Evolutionary conservation across 2,888 invertebrate species (phyloP).

Genomic region (Julus scanicus): DNA sequence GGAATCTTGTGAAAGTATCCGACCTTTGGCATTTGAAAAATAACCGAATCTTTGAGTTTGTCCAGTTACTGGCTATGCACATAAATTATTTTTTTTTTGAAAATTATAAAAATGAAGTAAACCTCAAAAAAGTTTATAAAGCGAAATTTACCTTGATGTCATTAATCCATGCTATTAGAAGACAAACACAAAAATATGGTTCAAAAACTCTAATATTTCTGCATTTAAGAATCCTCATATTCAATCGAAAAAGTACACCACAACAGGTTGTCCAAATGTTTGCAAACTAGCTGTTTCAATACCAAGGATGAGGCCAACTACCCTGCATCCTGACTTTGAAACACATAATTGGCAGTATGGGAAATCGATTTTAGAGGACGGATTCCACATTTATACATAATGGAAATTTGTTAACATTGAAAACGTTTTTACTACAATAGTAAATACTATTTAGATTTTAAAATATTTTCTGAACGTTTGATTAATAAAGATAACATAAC

Average conservation of each 20-base stretch:
- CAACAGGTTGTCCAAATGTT: background rate
- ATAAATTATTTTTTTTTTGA: no score
- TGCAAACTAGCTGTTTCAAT: background rate
- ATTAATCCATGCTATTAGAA: background rate
- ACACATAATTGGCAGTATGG: background rate
- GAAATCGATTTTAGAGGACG: background rate
- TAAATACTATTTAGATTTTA: no score
- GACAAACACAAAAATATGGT: background rate
- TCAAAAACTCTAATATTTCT: background rate
- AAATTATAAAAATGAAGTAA: background rate
- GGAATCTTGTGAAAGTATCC: background rate
- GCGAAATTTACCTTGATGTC: background rate
- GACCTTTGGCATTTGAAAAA: background rate
- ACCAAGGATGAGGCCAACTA: conserved; percentile 4
- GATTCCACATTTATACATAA: no score
- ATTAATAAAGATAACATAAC: no score
- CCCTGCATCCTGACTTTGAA: background rate
- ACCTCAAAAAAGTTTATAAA: background rate
- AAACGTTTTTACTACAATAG: no score
- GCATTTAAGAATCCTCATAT: background rate
- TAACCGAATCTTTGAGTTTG: background rate
- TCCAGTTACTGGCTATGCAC: background rate
- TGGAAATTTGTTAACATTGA: no score
- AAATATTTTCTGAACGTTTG: no score
- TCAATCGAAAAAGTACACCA: background rate